Base-by-base conservation (phyloP, 2,888 invertebrate genomes). In the Parasteatoda lunata region DNA sequence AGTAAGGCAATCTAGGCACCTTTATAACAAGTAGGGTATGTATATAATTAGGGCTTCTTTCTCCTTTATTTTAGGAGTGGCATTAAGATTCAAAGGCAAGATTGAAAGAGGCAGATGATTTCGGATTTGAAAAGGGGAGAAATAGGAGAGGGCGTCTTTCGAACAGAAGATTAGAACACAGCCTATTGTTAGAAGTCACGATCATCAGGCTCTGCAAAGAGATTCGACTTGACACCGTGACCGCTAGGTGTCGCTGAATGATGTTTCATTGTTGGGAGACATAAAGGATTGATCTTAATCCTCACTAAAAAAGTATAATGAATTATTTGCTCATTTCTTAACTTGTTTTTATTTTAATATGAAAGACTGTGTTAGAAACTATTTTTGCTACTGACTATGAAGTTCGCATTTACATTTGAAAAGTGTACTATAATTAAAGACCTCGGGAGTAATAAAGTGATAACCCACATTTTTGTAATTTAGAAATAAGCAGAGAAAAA, bases 101-200 rank as follows among this genome's bases (percentile, higher is more conserved):
- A 30, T 45, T 70, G 45, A 9, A 70, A 70, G n/a, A 65, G 52
- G 77, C 64, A 48, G 59, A 47, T 13, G 71, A 70, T 59, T 77
- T 48, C 47, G 15, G 66, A 15, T 47, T 48, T 54, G 73, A 59
- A 73, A 73, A 71, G 70, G 54, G 15, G 15, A n/a, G 15, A 54
- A 49, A 52, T 66, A 13, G 65, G n/a, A 72, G 72, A 80, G 80
- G 80, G 80, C 72, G 79, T 79, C 64, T 64, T 59, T 79, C 48
- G 52, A 9, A 72, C 51, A 72, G 51, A 13, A 59, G 72, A 15
- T 13, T 51, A 72, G 51, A 51, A 59, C 30, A 65, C 71, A 64
- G 54, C 64, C 70, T 48, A 71, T 79, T 71, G 71, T 70, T 65
- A 49, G 45, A 13, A 11, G 48, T 66, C 72, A 72, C 65, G 73